Base-by-base conservation (phyloP, 2,797 vertebrate species). In the Pyrrhura leucotis region DNA sequence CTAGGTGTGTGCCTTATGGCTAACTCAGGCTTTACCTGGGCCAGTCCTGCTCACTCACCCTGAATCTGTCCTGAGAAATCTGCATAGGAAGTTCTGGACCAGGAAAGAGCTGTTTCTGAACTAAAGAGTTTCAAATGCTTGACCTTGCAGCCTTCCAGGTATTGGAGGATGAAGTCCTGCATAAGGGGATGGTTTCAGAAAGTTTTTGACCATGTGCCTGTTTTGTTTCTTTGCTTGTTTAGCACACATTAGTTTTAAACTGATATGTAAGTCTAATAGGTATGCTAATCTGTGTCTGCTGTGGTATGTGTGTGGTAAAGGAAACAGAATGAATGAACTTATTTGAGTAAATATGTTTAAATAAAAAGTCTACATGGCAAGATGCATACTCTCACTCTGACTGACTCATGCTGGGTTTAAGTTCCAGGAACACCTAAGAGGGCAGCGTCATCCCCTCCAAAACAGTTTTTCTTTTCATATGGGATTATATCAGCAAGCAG, bases 401-500 rank as follows among this genome's bases (percentile, higher is more conserved):
- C 29, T 76, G 80, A 85, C 54, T 96, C 93, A 86, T 1, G 13
- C 53, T 68, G 20, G 5, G 59, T 89, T 88, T 42, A 73, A 69
- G 82, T 91, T 73, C 86, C 82, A 94, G 89, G 67, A 82, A 90
- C 85, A 48, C 79, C 83, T 83, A 73, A 84, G 79, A 94, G 71
- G 48, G 39, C 89, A 80, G 45, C 39, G 69, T 90, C 94, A 95
- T 86, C 44, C 56, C 68, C 68, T 94, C 77, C 85, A 87, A 88
- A 95, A 90, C 78, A 79, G 28, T 48, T 69, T 85, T 93, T 82
- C 54, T 93, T 83, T n/a, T 51, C 75, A 54, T 81, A 42, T 68
- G 85, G 94, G 75, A 93, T 94, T 79, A 62, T 93, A 82, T 91
- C 93, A 96, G 83, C 66, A 89, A 93, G 93, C 81, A 92, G 89